Evolutionary conservation across 2,113 vertebrate genomes (phyloP).

Genomic region (Strigops habroptila): DNA sequence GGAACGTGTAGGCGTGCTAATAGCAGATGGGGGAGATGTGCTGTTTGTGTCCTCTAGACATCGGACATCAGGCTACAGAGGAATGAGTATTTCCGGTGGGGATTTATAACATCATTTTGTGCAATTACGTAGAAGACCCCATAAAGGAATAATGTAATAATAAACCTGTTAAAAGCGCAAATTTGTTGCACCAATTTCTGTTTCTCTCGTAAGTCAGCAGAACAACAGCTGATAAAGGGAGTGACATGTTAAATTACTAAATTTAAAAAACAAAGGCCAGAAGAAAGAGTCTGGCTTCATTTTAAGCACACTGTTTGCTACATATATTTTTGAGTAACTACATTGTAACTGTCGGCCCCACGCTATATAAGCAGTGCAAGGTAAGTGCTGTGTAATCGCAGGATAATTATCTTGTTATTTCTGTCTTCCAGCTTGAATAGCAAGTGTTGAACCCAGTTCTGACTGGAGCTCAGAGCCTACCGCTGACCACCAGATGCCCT

Average conservation of each 20-base stretch:
- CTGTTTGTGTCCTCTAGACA: conserved; percentile 65
- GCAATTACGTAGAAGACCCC: conserved; percentile 66
- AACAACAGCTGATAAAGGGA: conserved; percentile 70
- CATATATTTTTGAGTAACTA: conserved; percentile 14
- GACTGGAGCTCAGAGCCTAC: background rate
- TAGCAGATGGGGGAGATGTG: conserved; percentile 36
- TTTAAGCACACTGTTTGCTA: background rate
- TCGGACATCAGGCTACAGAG: conserved; percentile 6
- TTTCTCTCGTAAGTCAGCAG: conserved; percentile 70
- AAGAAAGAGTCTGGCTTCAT: background rate
- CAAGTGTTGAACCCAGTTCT: background rate
- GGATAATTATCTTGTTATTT: conserved; percentile 28
- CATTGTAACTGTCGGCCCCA: background rate
- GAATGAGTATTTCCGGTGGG: conserved; percentile 60
- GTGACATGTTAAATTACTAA: conserved; percentile 58
- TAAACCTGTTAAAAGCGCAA: conserved; percentile 66
- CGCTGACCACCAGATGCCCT: background rate
- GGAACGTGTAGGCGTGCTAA: conserved; percentile 31
- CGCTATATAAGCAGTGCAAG: background rate
- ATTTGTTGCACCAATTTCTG: conserved; percentile 68
- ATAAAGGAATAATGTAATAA: conserved; percentile 75
- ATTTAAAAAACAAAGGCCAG: conserved; percentile 47
- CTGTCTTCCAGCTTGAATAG: background rate
- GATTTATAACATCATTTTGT: conserved; percentile 77
- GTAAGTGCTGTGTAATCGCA: background rate